These are phyloP conservation scores for Drosophila nr. medialis DNA, from an alignment of 2,888 invertebrate genomes.

Conservation along the genomic window DNA sequence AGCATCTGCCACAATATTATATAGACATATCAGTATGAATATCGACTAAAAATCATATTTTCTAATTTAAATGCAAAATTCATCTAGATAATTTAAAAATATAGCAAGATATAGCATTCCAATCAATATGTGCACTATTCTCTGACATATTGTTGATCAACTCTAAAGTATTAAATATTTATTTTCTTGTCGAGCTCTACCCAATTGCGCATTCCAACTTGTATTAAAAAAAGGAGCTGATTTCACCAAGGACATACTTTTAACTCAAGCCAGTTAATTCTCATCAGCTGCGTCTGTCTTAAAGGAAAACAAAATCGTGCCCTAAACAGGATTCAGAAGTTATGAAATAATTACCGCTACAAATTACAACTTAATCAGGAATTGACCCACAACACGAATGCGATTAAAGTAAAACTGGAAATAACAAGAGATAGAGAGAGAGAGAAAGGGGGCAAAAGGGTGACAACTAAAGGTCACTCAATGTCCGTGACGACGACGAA, in stretches of 20 bases:
- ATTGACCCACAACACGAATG: slow-evolving; percentile 69
- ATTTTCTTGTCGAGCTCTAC: neutral
- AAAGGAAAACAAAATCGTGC: slow-evolving; percentile 6
- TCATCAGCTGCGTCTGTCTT: neutral
- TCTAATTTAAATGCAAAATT: neutral
- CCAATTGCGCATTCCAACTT: neutral
- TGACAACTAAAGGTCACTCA: slow-evolving; percentile 75
- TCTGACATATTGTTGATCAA: no score
- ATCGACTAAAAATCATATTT: neutral
- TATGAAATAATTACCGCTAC: slow-evolving; percentile 64
- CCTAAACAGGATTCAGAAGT: slow-evolving; percentile 32
- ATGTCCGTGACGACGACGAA: slow-evolving; percentile 66
- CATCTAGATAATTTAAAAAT: no score
- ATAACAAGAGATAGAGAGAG: neutral
- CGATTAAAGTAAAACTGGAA: slow-evolving; percentile 51
- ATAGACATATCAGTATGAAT: neutral
- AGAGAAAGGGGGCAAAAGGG: slow-evolving; percentile 20
- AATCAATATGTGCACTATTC: no score
- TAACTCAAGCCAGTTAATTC: neutral
- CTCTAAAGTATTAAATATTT: neutral
- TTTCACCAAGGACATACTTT: neutral
- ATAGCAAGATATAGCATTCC: no score
- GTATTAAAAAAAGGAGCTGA: neutral
- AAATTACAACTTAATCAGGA: slow-evolving; percentile 78
- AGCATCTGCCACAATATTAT: neutral